A percentile compares a stretch with the other conserved stretches of the same genome.
phyloP scores from a whole-genome alignment of 2,113 vertebrate genomes.

The Poeciliopsis turrubarensis region DNA sequence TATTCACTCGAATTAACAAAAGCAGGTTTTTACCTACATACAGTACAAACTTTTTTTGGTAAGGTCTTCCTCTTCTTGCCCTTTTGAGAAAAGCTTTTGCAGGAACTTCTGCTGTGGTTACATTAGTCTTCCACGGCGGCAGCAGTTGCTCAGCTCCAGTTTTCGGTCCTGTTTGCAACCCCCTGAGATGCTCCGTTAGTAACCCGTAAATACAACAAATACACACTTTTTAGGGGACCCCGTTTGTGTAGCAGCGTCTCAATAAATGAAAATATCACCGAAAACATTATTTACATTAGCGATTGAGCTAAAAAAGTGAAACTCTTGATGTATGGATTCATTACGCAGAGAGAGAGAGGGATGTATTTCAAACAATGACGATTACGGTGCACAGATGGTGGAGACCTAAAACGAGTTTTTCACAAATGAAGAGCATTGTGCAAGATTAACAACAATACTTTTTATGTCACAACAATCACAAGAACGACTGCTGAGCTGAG shows the following conservation, averaged over 20 bases:
- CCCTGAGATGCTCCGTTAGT: background rate
- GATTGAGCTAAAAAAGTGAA: background rate
- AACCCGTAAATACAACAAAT: background rate
- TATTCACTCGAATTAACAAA: background rate
- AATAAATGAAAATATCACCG: background rate
- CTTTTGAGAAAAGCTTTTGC: background rate
- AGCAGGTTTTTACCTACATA: background rate
- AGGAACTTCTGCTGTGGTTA: background rate
- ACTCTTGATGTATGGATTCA: background rate
- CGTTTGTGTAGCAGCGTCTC: background rate
- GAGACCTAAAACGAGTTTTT: background rate
- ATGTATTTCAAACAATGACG: background rate
- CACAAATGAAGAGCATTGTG: background rate
- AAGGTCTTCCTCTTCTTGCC: background rate
- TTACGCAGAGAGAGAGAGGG: background rate
- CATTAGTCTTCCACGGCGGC: background rate
- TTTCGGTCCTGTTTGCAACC: background rate
- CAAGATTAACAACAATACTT: background rate
- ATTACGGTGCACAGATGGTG: background rate
- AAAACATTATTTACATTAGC: background rate
- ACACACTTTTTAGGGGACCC: background rate
- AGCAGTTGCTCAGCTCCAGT: background rate
- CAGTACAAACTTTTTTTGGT: no score
- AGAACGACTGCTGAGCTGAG: background rate
- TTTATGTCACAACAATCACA: background rate